Evolutionary conservation across 2,797 vertebrate genomes (phyloP), one percentile per base, ranked within the genome.

Genomic region (Zenarchopterus dispar): DNA sequence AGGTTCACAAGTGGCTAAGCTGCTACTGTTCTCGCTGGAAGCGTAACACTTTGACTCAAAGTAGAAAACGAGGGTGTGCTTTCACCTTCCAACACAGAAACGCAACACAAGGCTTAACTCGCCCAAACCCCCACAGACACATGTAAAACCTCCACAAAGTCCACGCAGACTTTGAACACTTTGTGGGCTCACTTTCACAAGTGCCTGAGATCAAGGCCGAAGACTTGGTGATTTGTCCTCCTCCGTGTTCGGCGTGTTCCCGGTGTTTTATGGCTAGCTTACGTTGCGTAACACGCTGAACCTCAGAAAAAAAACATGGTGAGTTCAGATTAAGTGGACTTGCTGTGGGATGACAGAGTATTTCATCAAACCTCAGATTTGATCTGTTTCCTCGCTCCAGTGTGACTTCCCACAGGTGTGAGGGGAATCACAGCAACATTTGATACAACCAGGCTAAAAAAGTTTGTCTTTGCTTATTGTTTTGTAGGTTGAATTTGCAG

Each of bases 1-100:
- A 78, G 86, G 86, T 81, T 90, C 77, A 75, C 36, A 75, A 80
- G 80, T 79, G 84, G 85, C 78, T 89, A 78, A 87, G 83, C 80
- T 78, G 80, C 75, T 80, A 54, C 82, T 73, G 82, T 75, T 86
- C 81, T 60, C 6, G 53, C 75, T 79, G 43, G 26, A 69, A 86
- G 81, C 67, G 5, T 2, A 58, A 81, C 76, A 57, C 67, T 77
- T 82, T 80, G 74, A 71, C 77, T 81, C 65, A 63, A 76, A 82
- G 77, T 77, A 78, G 67, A 75, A 63, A 18, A 39, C 33, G 56
- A 81, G 66, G 67, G 53, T 46, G 39, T 76, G 44, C 72, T 64
- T 57, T 62, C 56, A 47, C 62, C 64, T 65, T 16, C 49, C 5
- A 70, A 28, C 55, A 24, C 65, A 44, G 46, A 47, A 52, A 58